Base-by-base conservation (phyloP, 64 coral and sea anemone genomes). In the Dendrophyllia cribrosa region DNA sequence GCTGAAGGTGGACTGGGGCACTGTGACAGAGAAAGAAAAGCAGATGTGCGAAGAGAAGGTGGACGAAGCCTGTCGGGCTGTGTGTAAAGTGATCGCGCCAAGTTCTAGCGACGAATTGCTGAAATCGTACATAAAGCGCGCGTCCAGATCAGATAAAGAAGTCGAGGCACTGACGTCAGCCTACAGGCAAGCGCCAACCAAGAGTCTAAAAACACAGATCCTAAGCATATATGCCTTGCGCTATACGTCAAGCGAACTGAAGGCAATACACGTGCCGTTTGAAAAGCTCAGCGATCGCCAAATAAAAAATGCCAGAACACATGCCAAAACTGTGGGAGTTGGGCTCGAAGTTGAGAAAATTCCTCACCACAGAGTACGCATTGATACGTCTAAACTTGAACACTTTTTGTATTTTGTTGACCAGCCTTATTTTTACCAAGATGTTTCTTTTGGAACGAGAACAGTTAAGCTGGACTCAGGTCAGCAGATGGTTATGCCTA, bases 51-150 rank as follows among this genome's bases (percentile, higher is more conserved):
- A 70, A 74, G 66, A 94, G 49, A 87, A 34, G 53, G 1, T 88
- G 17, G 84, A 74, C 12, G 92, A 81, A 24, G 76, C 75, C 61
- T 94, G 92, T 75, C 53, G 72, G 47, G 86, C 86, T 51, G 65
- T 94, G 43, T 88, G 92, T 71, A 59, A 62, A 74, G 92, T 94
- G 3, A 88, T 94, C 66, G 86, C 92, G 43, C 92, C 92, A 72
- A 70, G 73, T 24, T 63, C 92, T 45, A 62, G 68, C 23, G 86
- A 93, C 51, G 72, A 94, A 52, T 69, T 94, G 52, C 6, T 94
- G 69, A 81, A 71, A 64, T 58, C 79, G 23, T 91, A 91, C 64
- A 9, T 69, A 25, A 81, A 44, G 62, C 19, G 51, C 52, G 51
- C 62, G 15, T 78, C 77, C 53, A 70, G 21, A 55, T 56, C 64